Conservation (phyloP, 1,140 invertebrate species). For the Drosophila ananassae region DNA sequence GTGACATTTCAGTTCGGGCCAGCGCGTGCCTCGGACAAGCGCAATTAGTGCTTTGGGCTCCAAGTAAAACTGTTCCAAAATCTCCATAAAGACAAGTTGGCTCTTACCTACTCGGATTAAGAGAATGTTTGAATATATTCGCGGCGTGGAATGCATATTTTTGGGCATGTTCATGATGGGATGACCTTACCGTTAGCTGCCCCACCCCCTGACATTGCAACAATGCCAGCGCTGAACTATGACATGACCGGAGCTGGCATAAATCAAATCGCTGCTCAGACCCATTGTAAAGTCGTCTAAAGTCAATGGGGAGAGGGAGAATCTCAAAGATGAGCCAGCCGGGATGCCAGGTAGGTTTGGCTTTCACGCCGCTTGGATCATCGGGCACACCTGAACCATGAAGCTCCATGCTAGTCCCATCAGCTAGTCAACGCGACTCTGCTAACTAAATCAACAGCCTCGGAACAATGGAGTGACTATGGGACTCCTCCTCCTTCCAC, state of each 20-base stretch:
- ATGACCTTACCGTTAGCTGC: slow-evolving; percentile 24
- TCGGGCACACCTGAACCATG: slow-evolving; percentile 66
- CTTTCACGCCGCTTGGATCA: slow-evolving; percentile 53
- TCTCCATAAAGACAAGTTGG: not conserved
- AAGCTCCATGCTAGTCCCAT: slow-evolving; percentile 38
- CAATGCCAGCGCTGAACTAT: slow-evolving; percentile 59
- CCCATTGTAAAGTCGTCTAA: slow-evolving; percentile 59
- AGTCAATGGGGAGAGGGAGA: slow-evolving; percentile 1
- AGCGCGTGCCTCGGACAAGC: slow-evolving; percentile 54
- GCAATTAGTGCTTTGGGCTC: slow-evolving; percentile 51
- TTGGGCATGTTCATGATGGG: slow-evolving; percentile 14
- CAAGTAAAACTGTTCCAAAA: not conserved
- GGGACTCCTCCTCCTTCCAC: not conserved
- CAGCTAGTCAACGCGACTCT: slow-evolving; percentile 38
- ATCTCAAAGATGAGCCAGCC: slow-evolving; percentile 48
- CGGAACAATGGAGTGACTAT: slow-evolving; percentile 54
- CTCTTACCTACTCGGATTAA: not conserved
- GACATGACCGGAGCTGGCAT: slow-evolving; percentile 61
- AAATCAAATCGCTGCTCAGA: slow-evolving; percentile 54
- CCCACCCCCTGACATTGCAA: slow-evolving; percentile 40
- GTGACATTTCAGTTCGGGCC: slow-evolving; percentile 61
- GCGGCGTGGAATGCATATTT: slow-evolving; percentile 5
- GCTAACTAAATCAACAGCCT: slow-evolving; percentile 70
- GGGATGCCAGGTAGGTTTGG: slow-evolving; percentile 60
- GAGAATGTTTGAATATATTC: not conserved